Conservation (phyloP, 2,797 vertebrate species). For the Parotocinclus haroldoi region DNA sequence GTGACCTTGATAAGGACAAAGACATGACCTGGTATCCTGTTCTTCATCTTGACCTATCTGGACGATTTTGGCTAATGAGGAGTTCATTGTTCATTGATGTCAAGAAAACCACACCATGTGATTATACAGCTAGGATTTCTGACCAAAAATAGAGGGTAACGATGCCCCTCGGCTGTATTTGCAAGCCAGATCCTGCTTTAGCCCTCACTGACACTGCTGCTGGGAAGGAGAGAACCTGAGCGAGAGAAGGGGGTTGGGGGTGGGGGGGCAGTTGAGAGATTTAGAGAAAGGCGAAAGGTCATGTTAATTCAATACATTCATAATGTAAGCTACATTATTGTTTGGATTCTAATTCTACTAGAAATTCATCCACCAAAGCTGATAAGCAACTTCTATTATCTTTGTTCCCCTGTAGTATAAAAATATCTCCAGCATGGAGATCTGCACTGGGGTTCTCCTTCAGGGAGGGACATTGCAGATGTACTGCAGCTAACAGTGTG, state of each 20-base stretch:
- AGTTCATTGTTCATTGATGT: too few species aligned
- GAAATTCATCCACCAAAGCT: not conserved
- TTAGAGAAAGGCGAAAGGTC: constrained; percentile 10
- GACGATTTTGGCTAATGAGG: too few species aligned
- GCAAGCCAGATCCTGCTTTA: constrained; percentile 69
- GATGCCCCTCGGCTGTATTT: constrained; percentile 67
- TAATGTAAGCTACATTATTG: constrained; percentile 15
- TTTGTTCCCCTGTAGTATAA: not conserved
- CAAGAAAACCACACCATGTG: constrained; percentile 44
- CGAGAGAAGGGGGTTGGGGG: constrained; percentile 66
- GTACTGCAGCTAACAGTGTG: not conserved
- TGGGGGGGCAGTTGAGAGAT: constrained; percentile 36
- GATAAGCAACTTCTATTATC: not conserved
- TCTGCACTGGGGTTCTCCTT: not conserved
- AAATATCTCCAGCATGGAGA: not conserved
- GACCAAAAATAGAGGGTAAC: constrained; percentile 68
- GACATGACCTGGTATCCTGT: too few species aligned
- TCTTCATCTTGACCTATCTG: too few species aligned
- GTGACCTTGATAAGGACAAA: too few species aligned
- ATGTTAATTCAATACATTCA: constrained; percentile 8
- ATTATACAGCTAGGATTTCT: constrained; percentile 57
- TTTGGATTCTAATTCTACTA: constrained; percentile 11
- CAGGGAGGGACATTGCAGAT: constrained; percentile 2
- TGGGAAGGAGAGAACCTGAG: constrained; percentile 70
- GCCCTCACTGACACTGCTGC: constrained; percentile 67